Conservation (phyloP, 1,140 invertebrate genomes). For the Teleopsis dalmanni region DNA sequence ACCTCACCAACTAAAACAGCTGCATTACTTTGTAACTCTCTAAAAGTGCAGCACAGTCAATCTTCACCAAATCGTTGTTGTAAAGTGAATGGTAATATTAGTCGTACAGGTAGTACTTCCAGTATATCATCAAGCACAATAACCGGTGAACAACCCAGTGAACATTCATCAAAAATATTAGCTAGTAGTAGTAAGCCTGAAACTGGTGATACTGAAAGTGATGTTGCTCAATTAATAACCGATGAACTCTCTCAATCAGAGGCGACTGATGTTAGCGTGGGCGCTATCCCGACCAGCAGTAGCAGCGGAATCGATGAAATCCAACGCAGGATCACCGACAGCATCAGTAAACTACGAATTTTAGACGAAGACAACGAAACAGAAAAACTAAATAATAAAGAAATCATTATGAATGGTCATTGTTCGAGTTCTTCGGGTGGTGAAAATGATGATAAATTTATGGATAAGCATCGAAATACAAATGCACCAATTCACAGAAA, state of each 20-base stretch:
- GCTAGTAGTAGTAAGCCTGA: conserved; percentile 38
- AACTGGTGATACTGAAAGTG: conserved; percentile 39
- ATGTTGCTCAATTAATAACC: conserved; percentile 39
- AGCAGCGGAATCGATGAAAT: conserved; percentile 16
- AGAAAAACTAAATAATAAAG: neutral
- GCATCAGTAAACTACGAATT: conserved; percentile 26
- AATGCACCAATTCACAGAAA: conserved; percentile 26
- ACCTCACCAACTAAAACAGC: neutral
- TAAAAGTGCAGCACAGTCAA: conserved; percentile 43
- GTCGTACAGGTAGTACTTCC: conserved; percentile 25
- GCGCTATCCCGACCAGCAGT: conserved; percentile 33
- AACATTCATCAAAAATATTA: conserved; percentile 31
- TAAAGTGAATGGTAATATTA: conserved; percentile 28
- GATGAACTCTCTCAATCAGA: conserved; percentile 42
- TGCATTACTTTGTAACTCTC: conserved; percentile 34
- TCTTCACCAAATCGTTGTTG: conserved; percentile 43
- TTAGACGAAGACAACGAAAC: conserved; percentile 22
- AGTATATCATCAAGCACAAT: conserved; percentile 40
- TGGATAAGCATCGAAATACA: neutral
- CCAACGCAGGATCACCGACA: conserved; percentile 10
- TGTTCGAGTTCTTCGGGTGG: conserved; percentile 15
- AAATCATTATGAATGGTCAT: conserved; percentile 27
- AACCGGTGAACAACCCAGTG: conserved; percentile 23
- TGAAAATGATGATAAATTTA: neutral
- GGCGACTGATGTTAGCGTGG: conserved; percentile 36